These are phyloP conservation scores for Frankliniella fusca DNA, from an alignment of 2,888 invertebrate species.

Conservation along the genomic window DNA sequence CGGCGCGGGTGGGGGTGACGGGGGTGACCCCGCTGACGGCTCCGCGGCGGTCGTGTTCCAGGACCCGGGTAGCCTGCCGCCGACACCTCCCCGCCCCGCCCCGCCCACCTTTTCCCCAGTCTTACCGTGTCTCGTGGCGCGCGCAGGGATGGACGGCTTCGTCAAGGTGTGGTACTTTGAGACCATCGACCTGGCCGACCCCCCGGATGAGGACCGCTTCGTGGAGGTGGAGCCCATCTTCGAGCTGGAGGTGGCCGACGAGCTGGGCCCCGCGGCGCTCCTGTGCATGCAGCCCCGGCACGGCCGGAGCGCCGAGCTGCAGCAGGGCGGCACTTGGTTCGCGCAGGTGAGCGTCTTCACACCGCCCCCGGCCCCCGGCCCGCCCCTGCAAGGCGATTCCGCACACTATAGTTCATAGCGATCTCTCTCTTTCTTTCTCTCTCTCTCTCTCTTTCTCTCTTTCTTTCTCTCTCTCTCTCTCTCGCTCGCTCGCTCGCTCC, in stretches of 20 bases:
- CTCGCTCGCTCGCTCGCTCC: too few species aligned
- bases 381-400: too few species aligned
- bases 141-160: conserved; percentile 66
- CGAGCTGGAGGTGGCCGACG: conserved; percentile 63
- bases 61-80: neutral
- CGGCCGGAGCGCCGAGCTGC: conserved; percentile 41
- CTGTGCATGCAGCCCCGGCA: conserved; percentile 54
- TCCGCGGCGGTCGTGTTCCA: too few species aligned
- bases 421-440: too few species aligned
- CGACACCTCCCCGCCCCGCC: neutral
- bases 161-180: conserved; percentile 86
- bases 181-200: conserved; percentile 81
- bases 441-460: too few species aligned
- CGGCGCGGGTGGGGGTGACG: too few species aligned
- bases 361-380: neutral
- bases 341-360: neutral
- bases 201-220: conserved; percentile 66
- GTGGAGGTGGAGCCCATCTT: conserved; percentile 83
- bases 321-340: neutral
- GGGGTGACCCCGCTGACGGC: too few species aligned
- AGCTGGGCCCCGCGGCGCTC: conserved; percentile 48
- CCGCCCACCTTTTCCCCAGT: neutral
- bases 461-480: too few species aligned
- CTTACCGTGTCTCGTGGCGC: neutral
- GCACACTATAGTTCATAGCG: too few species aligned